Evolutionary conservation across 2,888 invertebrate species (phyloP).

Genomic region (Eupithecia abbreviata): DNA sequence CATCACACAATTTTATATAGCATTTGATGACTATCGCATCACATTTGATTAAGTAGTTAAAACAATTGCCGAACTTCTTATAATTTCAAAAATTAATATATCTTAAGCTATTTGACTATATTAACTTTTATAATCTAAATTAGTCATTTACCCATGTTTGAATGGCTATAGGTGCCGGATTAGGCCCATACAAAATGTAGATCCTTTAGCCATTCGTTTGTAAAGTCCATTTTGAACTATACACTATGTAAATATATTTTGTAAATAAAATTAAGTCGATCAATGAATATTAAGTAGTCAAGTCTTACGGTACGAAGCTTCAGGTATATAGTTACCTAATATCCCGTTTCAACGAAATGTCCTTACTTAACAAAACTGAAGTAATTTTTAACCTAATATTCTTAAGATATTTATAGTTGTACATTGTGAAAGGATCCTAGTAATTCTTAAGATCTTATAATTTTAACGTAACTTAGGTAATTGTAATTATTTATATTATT

Average conservation of each 20-base stretch:
- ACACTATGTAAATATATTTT: constrained; percentile 35
- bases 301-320: constrained; percentile 39
- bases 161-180: background rate
- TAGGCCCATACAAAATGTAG: constrained; percentile 2
- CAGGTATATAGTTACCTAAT: constrained; percentile 42
- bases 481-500: constrained; percentile 59
- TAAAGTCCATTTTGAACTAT: constrained; percentile 16
- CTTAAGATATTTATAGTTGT: constrained; percentile 59
- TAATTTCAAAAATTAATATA: background rate
- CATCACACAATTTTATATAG: background rate
- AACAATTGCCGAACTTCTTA: background rate
- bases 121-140: background rate
- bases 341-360: constrained; percentile 30
- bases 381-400: constrained; percentile 50
- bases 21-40: background rate
- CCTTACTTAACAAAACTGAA: constrained; percentile 54
- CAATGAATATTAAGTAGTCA: constrained; percentile 36
- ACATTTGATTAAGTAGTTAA: background rate
- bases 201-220: background rate
- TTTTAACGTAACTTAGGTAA: constrained; percentile 54
- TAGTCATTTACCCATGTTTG: background rate
- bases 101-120: background rate
- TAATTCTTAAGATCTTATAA: constrained; percentile 70
- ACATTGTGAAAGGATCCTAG: constrained; percentile 78
- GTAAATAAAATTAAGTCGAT: constrained; percentile 42